phyloP scores from a whole-genome alignment of 2,113 vertebrate species.

The Ictidomys tridecemlineatus region DNA sequence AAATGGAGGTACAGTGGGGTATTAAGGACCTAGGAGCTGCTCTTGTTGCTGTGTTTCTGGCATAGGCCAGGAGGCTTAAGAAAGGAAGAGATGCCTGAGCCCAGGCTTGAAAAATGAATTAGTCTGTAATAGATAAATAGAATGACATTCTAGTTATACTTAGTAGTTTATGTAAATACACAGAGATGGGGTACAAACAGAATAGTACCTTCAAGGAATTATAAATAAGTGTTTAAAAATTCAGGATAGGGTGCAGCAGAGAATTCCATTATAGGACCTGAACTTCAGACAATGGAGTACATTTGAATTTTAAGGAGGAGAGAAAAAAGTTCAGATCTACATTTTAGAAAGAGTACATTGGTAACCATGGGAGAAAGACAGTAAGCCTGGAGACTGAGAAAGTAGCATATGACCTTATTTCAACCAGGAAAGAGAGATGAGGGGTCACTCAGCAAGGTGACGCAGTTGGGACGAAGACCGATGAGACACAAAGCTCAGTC shows the following conservation, averaged over 20 bases:
- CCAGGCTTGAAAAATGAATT: not conserved
- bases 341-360: not conserved
- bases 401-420: not conserved
- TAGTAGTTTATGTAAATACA: constrained; percentile 11
- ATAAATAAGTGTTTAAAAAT: not conserved
- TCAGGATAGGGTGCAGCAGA: not conserved
- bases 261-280: not conserved
- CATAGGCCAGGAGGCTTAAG: not conserved
- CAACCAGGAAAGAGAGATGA: not conserved
- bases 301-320: not conserved
- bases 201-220: not conserved
- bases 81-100: not conserved
- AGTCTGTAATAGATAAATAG: not conserved
- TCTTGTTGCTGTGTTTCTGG: not conserved
- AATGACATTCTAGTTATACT: not conserved
- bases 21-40: not conserved
- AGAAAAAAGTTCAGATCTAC: not conserved
- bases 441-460: not conserved
- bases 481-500: too few relatives aligned
- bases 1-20: not conserved
- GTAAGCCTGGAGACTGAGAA: not conserved
- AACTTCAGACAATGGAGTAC: not conserved
- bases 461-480: fast-evolving
- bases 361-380: not conserved
- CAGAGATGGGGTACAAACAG: not conserved